Conservation (phyloP, 2,888 invertebrate genomes). For the Aphodius granarius region DNA sequence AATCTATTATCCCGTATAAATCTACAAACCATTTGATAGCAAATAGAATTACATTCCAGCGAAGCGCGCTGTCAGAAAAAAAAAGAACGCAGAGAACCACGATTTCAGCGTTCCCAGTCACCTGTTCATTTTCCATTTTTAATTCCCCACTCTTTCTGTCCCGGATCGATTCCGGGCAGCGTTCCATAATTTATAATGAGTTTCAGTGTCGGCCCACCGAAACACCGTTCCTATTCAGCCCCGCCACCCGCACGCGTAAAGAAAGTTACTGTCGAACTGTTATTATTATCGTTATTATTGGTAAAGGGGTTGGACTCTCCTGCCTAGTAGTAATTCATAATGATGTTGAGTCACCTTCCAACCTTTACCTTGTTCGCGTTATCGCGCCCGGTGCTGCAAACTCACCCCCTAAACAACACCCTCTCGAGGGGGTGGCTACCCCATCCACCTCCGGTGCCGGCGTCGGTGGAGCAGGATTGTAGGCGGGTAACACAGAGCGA, state of each 20-base stretch:
- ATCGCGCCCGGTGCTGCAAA: conserved; percentile 20
- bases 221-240: not conserved
- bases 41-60: not conserved
- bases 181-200: not conserved
- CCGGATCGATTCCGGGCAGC: not conserved
- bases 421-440: conserved; percentile 32
- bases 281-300: not conserved
- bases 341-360: conserved; percentile 29
- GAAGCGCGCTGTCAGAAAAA: not conserved
- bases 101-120: not conserved
- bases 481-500: conserved; percentile 36
- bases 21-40: not conserved
- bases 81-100: not conserved
- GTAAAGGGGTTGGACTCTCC: not conserved
- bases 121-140: not conserved
- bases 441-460: conserved; percentile 29
- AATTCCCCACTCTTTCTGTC: not conserved
- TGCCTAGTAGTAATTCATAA: conserved; percentile 21
- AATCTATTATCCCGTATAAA: too few relatives aligned
- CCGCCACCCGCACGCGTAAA: not conserved
- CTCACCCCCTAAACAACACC: conserved; percentile 10
- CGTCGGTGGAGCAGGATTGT: conserved; percentile 24
- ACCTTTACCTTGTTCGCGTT: conserved; percentile 32
- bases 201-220: not conserved
- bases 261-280: not conserved